These are phyloP conservation scores for Gnathonemus longibarbis DNA, from an alignment of 2,113 vertebrate species.

Conservation along the genomic window DNA sequence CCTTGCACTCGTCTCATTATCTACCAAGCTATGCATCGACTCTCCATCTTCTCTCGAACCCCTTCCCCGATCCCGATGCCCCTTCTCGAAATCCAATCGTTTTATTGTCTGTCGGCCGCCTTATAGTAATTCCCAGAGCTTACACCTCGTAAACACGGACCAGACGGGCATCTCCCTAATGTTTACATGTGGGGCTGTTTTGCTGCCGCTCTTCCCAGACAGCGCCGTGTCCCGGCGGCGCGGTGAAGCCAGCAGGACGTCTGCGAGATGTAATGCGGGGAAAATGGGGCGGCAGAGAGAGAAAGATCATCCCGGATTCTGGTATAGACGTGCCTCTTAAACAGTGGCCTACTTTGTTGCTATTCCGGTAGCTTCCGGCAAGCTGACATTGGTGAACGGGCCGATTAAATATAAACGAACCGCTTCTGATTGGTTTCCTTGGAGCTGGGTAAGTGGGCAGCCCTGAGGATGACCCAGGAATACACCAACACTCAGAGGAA, in stretches of 20 bases:
- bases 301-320: not conserved
- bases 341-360: constrained; percentile 15
- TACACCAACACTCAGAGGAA: not conserved
- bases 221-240: not conserved
- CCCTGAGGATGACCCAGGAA: not conserved
- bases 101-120: not conserved
- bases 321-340: not conserved
- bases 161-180: not conserved
- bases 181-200: not conserved
- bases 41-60: not conserved
- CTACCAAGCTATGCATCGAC: not conserved
- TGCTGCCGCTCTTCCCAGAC: not conserved
- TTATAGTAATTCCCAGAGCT: not conserved
- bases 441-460: not conserved
- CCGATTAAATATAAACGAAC: constrained; percentile 16
- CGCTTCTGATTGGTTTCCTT: constrained; percentile 2
- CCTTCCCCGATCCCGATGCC: not conserved
- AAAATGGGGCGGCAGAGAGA: not conserved
- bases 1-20: not conserved
- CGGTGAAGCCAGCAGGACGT: not conserved
- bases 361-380: constrained; percentile 1
- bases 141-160: not conserved
- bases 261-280: not conserved
- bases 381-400: not conserved
- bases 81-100: not conserved